A percentile compares a stretch with the other conserved stretches of the same genome.
Conservation (phyloP, 2,113 vertebrate genomes). For the Anhinga rufa region DNA sequence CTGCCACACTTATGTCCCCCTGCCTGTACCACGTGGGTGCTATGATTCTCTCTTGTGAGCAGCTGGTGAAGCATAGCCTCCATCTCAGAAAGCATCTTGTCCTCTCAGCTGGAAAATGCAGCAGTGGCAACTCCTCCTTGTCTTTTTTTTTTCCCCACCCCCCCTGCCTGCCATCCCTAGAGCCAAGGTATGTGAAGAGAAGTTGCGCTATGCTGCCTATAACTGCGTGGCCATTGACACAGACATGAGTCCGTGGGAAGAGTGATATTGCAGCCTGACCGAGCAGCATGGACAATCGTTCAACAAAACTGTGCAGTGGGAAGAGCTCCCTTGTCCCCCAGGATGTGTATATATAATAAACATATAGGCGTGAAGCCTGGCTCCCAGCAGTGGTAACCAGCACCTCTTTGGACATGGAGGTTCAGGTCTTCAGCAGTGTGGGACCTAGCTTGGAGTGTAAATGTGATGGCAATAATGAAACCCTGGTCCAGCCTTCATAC, state of each 20-base stretch:
- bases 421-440: background rate
- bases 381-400: background rate
- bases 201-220: slow-evolving; percentile 94
- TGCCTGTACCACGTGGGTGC: background rate
- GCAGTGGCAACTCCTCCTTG: background rate
- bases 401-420: background rate
- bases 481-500: background rate
- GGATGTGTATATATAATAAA: slow-evolving; percentile 60
- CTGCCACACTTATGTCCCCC: background rate
- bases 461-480: background rate
- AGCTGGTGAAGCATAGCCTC: background rate
- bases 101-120: background rate
- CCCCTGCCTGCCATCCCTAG: slow-evolving; percentile 56
- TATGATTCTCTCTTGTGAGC: background rate
- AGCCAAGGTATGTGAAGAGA: slow-evolving; percentile 95
- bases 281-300: background rate
- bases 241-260: slow-evolving; percentile 98
- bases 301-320: background rate
- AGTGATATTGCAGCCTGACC: slow-evolving; percentile 67
- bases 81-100: background rate
- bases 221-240: slow-evolving; percentile 98
- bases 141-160: background rate
- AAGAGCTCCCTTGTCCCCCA: background rate
- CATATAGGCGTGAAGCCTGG: background rate
- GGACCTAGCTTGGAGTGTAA: background rate